Evolutionary conservation across 2,113 vertebrate species (phyloP).

Genomic region (Apodemus sylvaticus): DNA sequence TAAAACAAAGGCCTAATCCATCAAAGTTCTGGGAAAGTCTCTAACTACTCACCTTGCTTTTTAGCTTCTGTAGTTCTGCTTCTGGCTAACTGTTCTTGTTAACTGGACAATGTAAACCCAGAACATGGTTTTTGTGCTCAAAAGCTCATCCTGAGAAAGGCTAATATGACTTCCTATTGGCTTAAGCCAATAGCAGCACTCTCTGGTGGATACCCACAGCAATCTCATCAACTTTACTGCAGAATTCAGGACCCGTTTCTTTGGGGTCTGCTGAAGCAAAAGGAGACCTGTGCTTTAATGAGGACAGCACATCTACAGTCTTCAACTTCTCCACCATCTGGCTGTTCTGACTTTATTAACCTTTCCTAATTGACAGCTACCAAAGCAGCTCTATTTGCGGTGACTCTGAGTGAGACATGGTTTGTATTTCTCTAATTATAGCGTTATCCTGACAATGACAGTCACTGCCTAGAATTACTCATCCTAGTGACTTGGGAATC

Average conservation of each 20-base stretch:
- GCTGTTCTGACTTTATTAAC: conserved; percentile 69
- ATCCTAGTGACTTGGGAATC: conserved; percentile 57
- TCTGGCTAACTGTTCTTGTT: neutral
- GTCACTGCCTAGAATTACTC: conserved; percentile 75
- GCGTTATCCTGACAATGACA: conserved; percentile 76
- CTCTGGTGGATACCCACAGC: neutral
- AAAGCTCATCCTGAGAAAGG: neutral
- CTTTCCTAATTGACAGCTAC: conserved; percentile 75
- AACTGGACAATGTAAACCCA: neutral
- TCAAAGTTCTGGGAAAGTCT: neutral
- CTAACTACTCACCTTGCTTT: neutral
- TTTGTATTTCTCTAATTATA: conserved; percentile 79
- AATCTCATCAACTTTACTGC: neutral
- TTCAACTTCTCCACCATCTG: neutral
- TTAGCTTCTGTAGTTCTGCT: neutral
- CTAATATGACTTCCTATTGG: neutral
- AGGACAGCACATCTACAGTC: neutral
- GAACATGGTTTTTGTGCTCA: neutral
- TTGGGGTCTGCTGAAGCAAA: neutral
- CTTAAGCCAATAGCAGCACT: neutral
- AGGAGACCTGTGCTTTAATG: neutral
- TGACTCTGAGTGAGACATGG: conserved; percentile 74
- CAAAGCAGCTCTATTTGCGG: conserved; percentile 49
- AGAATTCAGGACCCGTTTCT: conserved; percentile 1
- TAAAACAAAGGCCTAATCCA: neutral